Percentiles rank a stretch among this genome's conserved stretches.
Conservation (phyloP, 2,888 invertebrate species). For the Acronicta alni region DNA sequence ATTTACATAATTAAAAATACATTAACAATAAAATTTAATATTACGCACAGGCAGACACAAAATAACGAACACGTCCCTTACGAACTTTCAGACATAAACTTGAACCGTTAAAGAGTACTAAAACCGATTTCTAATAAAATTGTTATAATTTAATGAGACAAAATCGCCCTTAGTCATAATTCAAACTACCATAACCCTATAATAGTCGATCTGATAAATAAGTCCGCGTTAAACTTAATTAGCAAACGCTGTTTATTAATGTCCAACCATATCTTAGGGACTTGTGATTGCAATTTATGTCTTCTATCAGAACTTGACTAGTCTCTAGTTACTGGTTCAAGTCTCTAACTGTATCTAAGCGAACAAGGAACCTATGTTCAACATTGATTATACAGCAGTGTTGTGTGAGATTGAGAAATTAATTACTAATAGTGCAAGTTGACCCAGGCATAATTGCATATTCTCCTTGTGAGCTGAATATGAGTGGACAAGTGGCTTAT, state of each 20-base stretch:
- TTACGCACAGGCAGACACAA: too few relatives aligned
- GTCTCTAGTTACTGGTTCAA: slow-evolving; percentile 46
- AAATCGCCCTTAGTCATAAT: slow-evolving; percentile 29
- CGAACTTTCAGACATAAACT: background rate
- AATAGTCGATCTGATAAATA: slow-evolving; percentile 45
- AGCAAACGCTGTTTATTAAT: slow-evolving; percentile 55
- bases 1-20: too few relatives aligned
- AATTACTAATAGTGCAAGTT: slow-evolving; percentile 34
- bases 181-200: slow-evolving; percentile 23
- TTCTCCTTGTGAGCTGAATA: slow-evolving; percentile 17
- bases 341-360: slow-evolving; percentile 4
- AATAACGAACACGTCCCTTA: background rate
- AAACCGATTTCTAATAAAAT: slow-evolving; percentile 19
- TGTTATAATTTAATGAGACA: slow-evolving; percentile 14
- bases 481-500: slow-evolving; percentile 12
- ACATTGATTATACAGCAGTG: slow-evolving; percentile 19
- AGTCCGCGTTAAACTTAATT: slow-evolving; percentile 50
- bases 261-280: slow-evolving; percentile 48
- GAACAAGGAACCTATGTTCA: slow-evolving; percentile 24
- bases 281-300: slow-evolving; percentile 71
- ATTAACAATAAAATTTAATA: background rate
- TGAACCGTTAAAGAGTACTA: slow-evolving; percentile 12
- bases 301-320: slow-evolving; percentile 48
- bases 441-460: slow-evolving; percentile 15
- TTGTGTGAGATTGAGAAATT: slow-evolving; percentile 28